Evolutionary conservation across 2,888 invertebrate genomes (phyloP).

Genomic region (Sturmia bella): DNA sequence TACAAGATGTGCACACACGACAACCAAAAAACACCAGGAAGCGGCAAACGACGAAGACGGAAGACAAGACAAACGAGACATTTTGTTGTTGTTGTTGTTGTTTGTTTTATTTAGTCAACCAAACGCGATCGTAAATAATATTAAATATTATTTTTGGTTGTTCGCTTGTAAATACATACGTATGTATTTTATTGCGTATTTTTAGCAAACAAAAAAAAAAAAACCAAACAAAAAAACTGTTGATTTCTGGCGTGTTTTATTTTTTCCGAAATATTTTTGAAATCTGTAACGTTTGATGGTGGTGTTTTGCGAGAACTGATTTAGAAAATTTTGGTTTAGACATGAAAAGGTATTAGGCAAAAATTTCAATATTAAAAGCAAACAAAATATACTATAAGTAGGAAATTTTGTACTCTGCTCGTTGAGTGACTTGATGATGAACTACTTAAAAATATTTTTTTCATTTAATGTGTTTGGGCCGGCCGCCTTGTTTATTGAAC

Average conservation of each 20-base stretch:
- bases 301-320: slow-evolving; percentile 67
- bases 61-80: slow-evolving; percentile 26
- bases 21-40: slow-evolving; percentile 47
- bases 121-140: slow-evolving; percentile 40
- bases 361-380: slow-evolving; percentile 40
- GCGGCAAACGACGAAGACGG: slow-evolving; percentile 41
- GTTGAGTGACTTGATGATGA: slow-evolving; percentile 21
- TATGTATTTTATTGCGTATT: not conserved
- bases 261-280: slow-evolving; percentile 47
- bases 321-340: slow-evolving; percentile 52
- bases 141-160: slow-evolving; percentile 30
- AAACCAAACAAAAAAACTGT: slow-evolving; percentile 3
- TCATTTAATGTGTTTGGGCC: slow-evolving; percentile 23
- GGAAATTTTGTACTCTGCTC: not conserved
- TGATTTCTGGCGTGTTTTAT: not conserved
- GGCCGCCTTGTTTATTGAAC: slow-evolving; percentile 28
- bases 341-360: slow-evolving; percentile 51
- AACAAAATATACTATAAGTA: slow-evolving; percentile 5
- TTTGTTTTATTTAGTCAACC: slow-evolving; percentile 8
- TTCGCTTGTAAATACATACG: not conserved
- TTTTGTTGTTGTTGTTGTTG: slow-evolving; percentile 11
- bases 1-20: slow-evolving; percentile 37
- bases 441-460: slow-evolving; percentile 37
- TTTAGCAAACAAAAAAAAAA: too few relatives aligned
- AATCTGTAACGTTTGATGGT: slow-evolving; percentile 63